phyloP scores from a whole-genome alignment of 2,888 invertebrate genomes.

The Pocota personata region DNA sequence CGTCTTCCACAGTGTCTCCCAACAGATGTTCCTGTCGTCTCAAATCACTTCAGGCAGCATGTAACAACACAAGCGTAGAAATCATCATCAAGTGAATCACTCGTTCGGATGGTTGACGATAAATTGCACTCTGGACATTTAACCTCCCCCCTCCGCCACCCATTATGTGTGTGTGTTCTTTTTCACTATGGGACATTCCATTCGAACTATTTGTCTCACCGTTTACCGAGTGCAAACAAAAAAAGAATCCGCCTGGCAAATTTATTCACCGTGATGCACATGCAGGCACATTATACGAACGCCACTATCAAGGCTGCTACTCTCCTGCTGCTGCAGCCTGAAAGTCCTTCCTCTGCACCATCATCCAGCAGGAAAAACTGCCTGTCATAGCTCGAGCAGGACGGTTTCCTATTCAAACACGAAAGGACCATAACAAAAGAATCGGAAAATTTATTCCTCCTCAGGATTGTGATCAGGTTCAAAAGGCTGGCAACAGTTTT shows the following conservation, averaged over 20 bases:
- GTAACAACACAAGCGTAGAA: not conserved
- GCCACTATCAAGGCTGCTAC: conserved; percentile 17
- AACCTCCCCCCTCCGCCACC: not conserved
- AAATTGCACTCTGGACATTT: conserved; percentile 9
- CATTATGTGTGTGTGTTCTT: not conserved
- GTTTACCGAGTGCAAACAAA: not conserved
- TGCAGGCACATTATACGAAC: not conserved
- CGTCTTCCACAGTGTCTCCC: not conserved
- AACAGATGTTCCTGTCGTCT: not conserved
- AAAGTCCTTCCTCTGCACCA: conserved; percentile 28
- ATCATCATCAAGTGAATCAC: conserved; percentile 16
- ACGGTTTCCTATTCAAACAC: conserved; percentile 49
- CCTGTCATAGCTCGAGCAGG: conserved; percentile 42
- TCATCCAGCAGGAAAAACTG: conserved; percentile 31
- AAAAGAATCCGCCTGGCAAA: conserved; percentile 22
- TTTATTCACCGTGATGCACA: conserved; percentile 26
- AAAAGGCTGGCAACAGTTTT: conserved; percentile 53
- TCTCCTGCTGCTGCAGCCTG: not conserved
- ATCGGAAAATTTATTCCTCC: conserved; percentile 64
- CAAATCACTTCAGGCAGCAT: not conserved
- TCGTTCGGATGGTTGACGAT: not conserved
- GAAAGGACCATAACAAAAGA: conserved; percentile 55
- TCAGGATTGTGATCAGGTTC: conserved; percentile 22
- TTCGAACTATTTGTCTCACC: conserved; percentile 38
- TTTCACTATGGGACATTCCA: not conserved